Evolutionary conservation across 2,113 vertebrate genomes (phyloP), one percentile per base, ranked within the genome.

Genomic region (Euleptes europaea): DNA sequence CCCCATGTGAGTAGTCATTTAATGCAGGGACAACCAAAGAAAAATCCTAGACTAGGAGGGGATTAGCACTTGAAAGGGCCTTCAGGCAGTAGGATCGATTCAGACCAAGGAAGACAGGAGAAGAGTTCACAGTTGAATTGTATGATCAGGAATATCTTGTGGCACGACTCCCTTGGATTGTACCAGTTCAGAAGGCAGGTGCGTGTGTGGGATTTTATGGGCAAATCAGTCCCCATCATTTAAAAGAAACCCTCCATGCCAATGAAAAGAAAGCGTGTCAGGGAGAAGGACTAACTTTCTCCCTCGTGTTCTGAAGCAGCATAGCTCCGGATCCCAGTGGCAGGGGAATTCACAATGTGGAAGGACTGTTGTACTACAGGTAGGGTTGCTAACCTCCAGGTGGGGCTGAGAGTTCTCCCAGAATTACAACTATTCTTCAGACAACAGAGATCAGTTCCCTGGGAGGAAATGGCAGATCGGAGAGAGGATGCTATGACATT

Each of bases 31-130:
- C 84, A 85, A 80, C 79, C 72, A 42, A 73, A 80, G 70, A 42
- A 79, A 85, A 80, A 73, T 49, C 77, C 69, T 73, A 73, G 84
- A 73, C 70, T 66, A 69, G 79, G 44, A 73, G 54, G 72, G 84
- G 84, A 85, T 85, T 80, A 85, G 54, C 77, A 85, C 84, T 80
- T 85, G 84, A 85, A 85, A 85, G 84, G 71, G 69, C 54, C 84
- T 70, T 80, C 69, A 65, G 77, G 84, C 84, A 66, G 42, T 79
- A 33, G 47, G 51, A 85, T 85, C 54, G 40, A 85, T 80, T 44
- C n/a, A 23, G 65, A 26, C 51, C 23, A 80, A 80, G 69, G 49
- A 74, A 73, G 40, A 49, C n/a, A 33, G 38, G 33, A n/a, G 71
- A 65, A 75, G 54, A 31, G 51, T 79, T 85, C 77, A 47, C 33